These are phyloP conservation scores for Lepilemur ruficaudatus DNA, from an alignment of 2,797 vertebrate genomes.

Conservation along the genomic window DNA sequence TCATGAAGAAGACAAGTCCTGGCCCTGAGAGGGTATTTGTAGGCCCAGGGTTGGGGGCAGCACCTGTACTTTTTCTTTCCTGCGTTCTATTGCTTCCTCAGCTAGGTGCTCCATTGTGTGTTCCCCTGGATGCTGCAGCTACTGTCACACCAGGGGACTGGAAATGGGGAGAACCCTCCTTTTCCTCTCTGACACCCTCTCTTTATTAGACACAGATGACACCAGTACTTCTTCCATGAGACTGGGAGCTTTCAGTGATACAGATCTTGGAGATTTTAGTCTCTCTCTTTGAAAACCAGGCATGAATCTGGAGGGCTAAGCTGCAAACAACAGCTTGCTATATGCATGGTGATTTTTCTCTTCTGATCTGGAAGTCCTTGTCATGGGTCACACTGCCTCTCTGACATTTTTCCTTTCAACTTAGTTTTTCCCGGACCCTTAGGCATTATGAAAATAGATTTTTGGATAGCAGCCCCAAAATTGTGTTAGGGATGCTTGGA, in stretches of 20 bases:
- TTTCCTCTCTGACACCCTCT: background rate
- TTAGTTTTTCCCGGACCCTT: background rate
- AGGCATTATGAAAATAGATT: background rate
- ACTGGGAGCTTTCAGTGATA: background rate
- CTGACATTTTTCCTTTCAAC: background rate
- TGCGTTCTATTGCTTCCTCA: background rate
- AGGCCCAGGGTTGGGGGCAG: background rate
- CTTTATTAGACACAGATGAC: background rate
- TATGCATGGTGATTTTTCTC: background rate
- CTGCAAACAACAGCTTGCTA: background rate
- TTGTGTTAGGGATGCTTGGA: background rate
- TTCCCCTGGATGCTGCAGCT: background rate
- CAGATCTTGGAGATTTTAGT: background rate
- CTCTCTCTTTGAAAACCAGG: background rate
- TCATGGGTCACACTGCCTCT: too few relatives aligned
- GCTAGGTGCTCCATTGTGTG: fast-evolving
- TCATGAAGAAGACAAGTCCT: too few relatives aligned
- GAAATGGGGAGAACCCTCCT: background rate
- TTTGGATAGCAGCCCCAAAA: background rate
- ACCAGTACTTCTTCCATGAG: background rate
- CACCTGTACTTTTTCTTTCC: background rate
- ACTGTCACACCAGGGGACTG: background rate
- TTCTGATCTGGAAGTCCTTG: background rate
- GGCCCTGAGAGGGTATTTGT: background rate
- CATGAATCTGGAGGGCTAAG: fast-evolving